These are phyloP conservation scores for Tylochromis polylepis DNA, from an alignment of 2,113 vertebrate species.

Conservation along the genomic window DNA sequence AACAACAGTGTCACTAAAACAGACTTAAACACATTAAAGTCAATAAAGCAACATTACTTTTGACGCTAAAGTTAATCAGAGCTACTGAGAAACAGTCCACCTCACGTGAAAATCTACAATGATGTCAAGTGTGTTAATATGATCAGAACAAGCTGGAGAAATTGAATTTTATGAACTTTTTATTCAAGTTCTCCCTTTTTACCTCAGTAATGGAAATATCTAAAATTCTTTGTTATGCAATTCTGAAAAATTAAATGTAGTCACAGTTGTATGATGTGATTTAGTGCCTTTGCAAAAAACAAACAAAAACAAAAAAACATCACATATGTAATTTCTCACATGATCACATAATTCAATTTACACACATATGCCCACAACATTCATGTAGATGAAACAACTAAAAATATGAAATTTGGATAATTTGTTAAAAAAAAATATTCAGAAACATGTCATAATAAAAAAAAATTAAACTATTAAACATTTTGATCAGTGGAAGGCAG, in stretches of 20 bases:
- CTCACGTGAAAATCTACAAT: background rate
- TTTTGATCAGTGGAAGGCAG: background rate
- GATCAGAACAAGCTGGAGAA: background rate
- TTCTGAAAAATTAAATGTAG: background rate
- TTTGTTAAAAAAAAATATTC: background rate
- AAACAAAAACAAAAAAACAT: accelerated
- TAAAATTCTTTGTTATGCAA: background rate
- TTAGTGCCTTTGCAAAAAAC: background rate
- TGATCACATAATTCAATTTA: background rate
- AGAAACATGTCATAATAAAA: background rate
- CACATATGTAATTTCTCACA: background rate
- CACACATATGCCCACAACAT: background rate
- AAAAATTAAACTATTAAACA: background rate
- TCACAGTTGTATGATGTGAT: background rate
- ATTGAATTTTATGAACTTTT: background rate
- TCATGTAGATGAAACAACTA: background rate
- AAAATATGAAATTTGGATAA: background rate
- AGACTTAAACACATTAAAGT: background rate
- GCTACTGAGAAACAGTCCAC: background rate
- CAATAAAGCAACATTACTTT: background rate
- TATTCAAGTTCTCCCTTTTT: background rate
- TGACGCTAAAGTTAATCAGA: background rate
- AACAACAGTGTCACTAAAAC: background rate
- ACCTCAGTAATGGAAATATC: background rate
- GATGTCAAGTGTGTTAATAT: background rate